These are phyloP conservation scores for Heliothis peltigera DNA, from an alignment of 2,888 invertebrate genomes.

Conservation along the genomic window DNA sequence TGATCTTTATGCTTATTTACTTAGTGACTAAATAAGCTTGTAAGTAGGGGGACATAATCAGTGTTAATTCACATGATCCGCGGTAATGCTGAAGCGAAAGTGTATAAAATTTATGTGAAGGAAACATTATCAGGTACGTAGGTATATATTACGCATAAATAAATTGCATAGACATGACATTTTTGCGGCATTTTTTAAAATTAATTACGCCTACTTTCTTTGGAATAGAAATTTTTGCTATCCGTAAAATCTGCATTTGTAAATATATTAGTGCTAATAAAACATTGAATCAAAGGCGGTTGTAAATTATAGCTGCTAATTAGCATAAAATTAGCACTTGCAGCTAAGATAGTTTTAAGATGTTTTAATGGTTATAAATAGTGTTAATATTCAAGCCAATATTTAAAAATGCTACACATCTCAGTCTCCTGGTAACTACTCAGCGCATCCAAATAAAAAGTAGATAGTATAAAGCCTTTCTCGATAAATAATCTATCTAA, in stretches of 20 bases:
- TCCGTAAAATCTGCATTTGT: too few species aligned
- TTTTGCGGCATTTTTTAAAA: neutral
- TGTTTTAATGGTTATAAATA: too few species aligned
- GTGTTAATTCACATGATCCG: conserved; percentile 12
- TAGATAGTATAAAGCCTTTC: too few species aligned
- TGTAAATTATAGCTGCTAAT: neutral
- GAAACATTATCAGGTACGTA: neutral
- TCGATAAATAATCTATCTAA: too few species aligned
- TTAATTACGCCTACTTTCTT: conserved; percentile 7
- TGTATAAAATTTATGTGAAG: conserved; percentile 44
- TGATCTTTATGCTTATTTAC: conserved; percentile 31
- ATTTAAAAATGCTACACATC: too few species aligned
- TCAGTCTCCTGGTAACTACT: too few species aligned
- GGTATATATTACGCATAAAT: conserved; percentile 20
- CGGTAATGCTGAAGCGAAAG: conserved; percentile 37
- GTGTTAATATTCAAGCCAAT: too few species aligned
- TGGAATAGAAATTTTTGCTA: neutral
- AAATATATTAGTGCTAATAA: neutral
- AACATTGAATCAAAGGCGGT: neutral
- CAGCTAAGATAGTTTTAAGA: neutral
- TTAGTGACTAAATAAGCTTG: conserved; percentile 36
- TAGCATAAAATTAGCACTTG: neutral
- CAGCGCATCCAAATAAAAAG: too few species aligned
- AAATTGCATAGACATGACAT: conserved; percentile 21
- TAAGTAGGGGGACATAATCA: conserved; percentile 2